Base-by-base conservation (phyloP, 2,113 vertebrate species). In the Podilymbus podiceps region DNA sequence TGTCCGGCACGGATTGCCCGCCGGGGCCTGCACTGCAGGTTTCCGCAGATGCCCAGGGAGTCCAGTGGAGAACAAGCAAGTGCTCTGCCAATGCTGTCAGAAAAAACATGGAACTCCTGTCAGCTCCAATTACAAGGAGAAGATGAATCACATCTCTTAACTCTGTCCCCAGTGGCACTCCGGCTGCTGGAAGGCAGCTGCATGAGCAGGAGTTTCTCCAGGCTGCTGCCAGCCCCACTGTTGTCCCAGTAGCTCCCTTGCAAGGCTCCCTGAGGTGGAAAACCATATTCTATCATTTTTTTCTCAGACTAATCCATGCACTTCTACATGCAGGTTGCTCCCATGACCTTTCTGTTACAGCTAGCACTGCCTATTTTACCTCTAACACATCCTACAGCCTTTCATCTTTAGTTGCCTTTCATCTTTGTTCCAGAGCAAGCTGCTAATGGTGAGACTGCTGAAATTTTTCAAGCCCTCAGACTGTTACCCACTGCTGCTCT, bases 1-100 rank as follows among this genome's bases (percentile, higher is more conserved):
- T 33, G 46, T n/a, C 46, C 2, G 1, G 60, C 62, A 18, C 0
- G 0, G 12, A 46, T 15, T 31, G 20, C 53, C 33, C 0, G 0
- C 27, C 2, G 0, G 50, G 55, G 25, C 46, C 83, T n/a, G 67
- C 42, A 2, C 38, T 58, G 40, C 19, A 56, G 55, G 15, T 35
- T 78, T 56, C 59, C 1, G 2, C 66, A 52, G 60, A 15, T 4
- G 49, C 35, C 40, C 18, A 9, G 68, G 60, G 85, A 91, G 12
- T 8, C 3, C 2, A 1, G 27, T 40, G 49, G 18, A 84, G 68
- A 92, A 25, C 30, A 50, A 83, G 50, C 49, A 62, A 93, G 44
- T 5, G 42, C 21, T 92, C 73, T 96, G 82, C 44, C 88, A 93
- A 2, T 9, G 64, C 53, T 89, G 63, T 76, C 68, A 84, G 79